Percentiles rank a stretch among this genome's conserved stretches.
phyloP scores from a whole-genome alignment of 92 coral and sea anemone genomes.

The Phenganax stokvisi region DNA sequence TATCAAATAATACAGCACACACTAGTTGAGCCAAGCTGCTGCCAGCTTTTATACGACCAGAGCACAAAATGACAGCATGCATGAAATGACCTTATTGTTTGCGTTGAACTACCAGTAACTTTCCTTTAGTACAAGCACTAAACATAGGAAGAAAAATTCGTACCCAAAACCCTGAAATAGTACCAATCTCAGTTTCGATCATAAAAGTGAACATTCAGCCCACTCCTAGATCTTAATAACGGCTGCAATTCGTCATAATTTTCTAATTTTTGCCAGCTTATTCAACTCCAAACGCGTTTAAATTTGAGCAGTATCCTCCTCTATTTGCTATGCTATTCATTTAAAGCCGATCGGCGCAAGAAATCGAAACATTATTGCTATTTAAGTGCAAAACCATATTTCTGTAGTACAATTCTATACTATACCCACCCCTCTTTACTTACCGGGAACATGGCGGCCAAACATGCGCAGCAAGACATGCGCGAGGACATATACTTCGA shows the following conservation, averaged over 20 bases:
- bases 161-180: no score
- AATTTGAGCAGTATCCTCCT: constrained; percentile 5
- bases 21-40: no score
- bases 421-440: not conserved
- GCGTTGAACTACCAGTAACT: no score
- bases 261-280: not conserved
- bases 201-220: no score
- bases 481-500: not conserved
- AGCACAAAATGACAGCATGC: no score
- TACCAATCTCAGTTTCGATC: no score
- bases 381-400: not conserved
- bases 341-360: constrained; percentile 3
- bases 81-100: no score
- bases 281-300: not conserved
- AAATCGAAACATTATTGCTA: not conserved
- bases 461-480: not conserved
- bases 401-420: not conserved
- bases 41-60: no score
- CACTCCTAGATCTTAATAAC: not conserved
- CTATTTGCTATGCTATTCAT: not conserved
- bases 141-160: no score
- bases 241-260: not conserved
- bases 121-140: no score
- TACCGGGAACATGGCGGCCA: not conserved
- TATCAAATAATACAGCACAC: no score